Evolutionary conservation across 1,140 invertebrate genomes (phyloP).

Genomic region (Sitobion miscanthi): DNA sequence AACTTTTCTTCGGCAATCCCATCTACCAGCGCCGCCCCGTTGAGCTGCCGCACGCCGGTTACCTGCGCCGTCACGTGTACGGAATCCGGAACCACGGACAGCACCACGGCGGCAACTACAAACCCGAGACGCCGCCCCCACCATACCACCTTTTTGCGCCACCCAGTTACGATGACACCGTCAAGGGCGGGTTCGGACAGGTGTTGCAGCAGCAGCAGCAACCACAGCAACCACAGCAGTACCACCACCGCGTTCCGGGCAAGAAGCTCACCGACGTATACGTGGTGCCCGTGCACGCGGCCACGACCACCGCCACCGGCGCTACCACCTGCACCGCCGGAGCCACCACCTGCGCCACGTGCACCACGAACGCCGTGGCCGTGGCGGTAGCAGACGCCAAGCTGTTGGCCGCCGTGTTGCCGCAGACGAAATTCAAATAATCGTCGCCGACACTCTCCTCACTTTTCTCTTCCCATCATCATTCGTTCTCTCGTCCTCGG

Average conservation of each 20-base stretch:
- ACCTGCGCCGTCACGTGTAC: conserved; percentile 60
- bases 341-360: not conserved
- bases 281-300: conserved; percentile 52
- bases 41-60: conserved; percentile 59
- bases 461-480: too few species aligned
- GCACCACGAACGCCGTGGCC: not conserved
- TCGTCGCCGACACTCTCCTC: not conserved
- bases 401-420: not conserved
- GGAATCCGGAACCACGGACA: conserved; percentile 30
- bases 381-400: not conserved
- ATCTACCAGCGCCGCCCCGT: conserved; percentile 58
- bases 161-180: conserved; percentile 66
- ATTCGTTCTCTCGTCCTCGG: too few species aligned
- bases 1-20: conserved; percentile 66
- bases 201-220: not conserved
- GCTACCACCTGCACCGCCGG: not conserved
- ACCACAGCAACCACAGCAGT: not conserved
- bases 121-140: conserved; percentile 65
- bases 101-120: conserved; percentile 54
- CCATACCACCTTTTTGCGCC: conserved; percentile 70
- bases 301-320: not conserved
- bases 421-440: not conserved
- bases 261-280: conserved; percentile 44
- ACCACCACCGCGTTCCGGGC: not conserved
- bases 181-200: conserved; percentile 61